Evolutionary conservation across 2,797 vertebrate genomes (phyloP).

Genomic region (Brotula barbata): DNA sequence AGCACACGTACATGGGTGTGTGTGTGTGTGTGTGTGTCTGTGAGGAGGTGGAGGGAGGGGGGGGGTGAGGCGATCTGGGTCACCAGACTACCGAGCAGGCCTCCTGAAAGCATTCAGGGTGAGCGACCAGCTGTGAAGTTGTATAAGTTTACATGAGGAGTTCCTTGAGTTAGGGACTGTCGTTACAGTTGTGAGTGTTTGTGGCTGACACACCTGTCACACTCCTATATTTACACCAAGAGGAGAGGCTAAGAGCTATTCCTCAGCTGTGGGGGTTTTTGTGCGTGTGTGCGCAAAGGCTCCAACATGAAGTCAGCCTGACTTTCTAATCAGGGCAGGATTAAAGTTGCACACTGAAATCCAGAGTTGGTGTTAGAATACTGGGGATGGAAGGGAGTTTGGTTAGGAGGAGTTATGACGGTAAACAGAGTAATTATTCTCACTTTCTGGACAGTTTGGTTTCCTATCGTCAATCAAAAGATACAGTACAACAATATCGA

Average conservation of each 20-base stretch:
- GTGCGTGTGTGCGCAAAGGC: background rate
- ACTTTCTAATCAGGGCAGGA: background rate
- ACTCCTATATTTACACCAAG: constrained; percentile 34
- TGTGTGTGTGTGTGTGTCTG: no score
- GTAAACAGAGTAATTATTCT: no score
- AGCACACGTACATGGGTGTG: no score
- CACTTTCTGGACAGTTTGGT: no score
- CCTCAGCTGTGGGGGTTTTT: constrained; percentile 7
- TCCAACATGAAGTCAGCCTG: background rate
- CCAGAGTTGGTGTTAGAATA: no score
- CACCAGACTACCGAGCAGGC: constrained; percentile 33
- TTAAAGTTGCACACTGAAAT: background rate
- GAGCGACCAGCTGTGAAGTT: constrained; percentile 33
- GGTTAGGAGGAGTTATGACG: no score
- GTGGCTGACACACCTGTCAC: constrained; percentile 60
- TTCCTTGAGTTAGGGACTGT: constrained; percentile 26
- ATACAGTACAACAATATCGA: no score
- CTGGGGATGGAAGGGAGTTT: no score
- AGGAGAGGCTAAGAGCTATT: constrained; percentile 18
- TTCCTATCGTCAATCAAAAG: no score
- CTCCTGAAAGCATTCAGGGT: constrained; percentile 25
- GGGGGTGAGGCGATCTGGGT: constrained; percentile 35
- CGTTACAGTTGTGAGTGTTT: constrained; percentile 18
- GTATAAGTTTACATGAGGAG: constrained; percentile 57
- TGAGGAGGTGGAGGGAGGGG: background rate